Evolutionary conservation across 1,140 invertebrate species (phyloP), one percentile per base, ranked within the genome.

Genomic region (Delia radicum): DNA sequence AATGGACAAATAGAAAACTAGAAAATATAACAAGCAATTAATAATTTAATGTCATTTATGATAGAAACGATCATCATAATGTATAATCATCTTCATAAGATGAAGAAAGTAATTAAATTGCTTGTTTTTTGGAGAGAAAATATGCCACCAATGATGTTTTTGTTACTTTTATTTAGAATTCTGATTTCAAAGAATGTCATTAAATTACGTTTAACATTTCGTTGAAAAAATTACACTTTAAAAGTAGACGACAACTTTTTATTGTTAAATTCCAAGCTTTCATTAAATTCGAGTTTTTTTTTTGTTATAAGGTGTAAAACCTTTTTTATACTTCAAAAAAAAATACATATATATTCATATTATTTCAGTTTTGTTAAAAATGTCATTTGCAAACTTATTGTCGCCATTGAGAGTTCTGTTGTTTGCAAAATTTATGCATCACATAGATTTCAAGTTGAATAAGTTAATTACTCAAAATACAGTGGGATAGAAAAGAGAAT

Each of bases 381-480:
- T 33, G 65, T 69, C 65, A 69, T 33, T 69, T 69, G 65, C 65
- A 69, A 33, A 55, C n/a, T 21, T 55, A 55, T 21, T 55, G n/a
- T 55, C 48, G n/a, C n/a, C n/a, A n/a, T n/a, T n/a, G 8, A 55
- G 8, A 21, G 31, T 21, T 24, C 1, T 37, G 4, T 18, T 21
- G 29, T 69, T 33, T n/a, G 26, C 62, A 69, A 69, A 69, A 69
- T 33, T 8, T 33, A 33, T 69, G 65, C 65, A 33, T 69, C 65
- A 33, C 65, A 7, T 69, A 18, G 29, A 37, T 33, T 69, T 69
- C 65, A 33, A 69, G 65, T 37, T 33, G 65, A 31, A 69, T 33
- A 69, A 69, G 65, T 69, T 69, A 69, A 69, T 69, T 69, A 69
- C 65, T 18, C 29, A 69, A 18, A 33, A 69, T 69, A 69, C 65